Percentiles rank a stretch among this genome's conserved stretches.
phyloP scores from a whole-genome alignment of 2,888 invertebrate genomes.

The Ormia ochracea region DNA sequence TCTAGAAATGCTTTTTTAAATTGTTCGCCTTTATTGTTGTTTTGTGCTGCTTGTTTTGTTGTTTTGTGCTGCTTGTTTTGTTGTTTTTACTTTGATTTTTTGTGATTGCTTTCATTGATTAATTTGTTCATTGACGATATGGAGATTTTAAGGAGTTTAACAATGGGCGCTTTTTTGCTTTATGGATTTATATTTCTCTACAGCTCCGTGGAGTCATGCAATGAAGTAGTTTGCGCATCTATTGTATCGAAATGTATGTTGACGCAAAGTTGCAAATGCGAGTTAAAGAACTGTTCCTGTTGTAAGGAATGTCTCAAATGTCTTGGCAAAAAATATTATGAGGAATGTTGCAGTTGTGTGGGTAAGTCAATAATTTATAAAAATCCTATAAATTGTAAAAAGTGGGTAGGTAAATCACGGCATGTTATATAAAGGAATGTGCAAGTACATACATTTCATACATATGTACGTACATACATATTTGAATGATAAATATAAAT shows the following conservation, averaged over 20 bases:
- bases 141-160: constrained; percentile 70
- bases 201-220: constrained; percentile 80
- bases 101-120: constrained; percentile 36
- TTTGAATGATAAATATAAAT: no score
- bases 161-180: constrained; percentile 67
- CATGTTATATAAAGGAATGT: no score
- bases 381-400: not conserved
- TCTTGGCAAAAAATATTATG: constrained; percentile 87
- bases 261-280: constrained; percentile 97
- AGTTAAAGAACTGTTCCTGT: constrained; percentile 93
- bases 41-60: constrained; percentile 41
- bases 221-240: constrained; percentile 96
- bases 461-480: not conserved
- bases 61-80: constrained; percentile 42
- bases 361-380: constrained; percentile 81
- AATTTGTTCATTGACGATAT: constrained; percentile 59
- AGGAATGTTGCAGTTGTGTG: constrained; percentile 97
- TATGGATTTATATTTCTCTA: constrained; percentile 70
- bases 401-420: constrained; percentile 31
- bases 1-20: constrained; percentile 55
- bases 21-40: constrained; percentile 54
- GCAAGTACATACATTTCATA: not conserved
- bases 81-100: constrained; percentile 36
- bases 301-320: constrained; percentile 96
- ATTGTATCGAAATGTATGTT: constrained; percentile 97